Conservation (phyloP, 2,797 vertebrate genomes). For the Pyrrhura leucotis region DNA sequence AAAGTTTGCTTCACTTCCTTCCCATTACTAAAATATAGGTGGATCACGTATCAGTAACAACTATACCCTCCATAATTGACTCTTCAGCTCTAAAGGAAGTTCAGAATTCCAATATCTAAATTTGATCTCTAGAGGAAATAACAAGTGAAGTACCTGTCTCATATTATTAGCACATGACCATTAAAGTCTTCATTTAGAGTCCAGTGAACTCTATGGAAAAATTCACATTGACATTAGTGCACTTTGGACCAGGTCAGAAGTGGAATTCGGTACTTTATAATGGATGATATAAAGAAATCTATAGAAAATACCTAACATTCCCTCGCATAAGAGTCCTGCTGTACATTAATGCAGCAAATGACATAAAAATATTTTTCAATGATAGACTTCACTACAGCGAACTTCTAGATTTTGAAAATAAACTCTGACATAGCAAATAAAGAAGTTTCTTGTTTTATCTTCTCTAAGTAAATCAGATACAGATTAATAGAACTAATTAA, state of each 20-base stretch:
- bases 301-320: background rate
- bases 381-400: background rate
- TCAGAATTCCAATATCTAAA: slow-evolving; percentile 61
- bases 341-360: background rate
- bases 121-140: slow-evolving; percentile 68
- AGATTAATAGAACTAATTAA: background rate
- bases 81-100: slow-evolving; percentile 58
- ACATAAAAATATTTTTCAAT: background rate
- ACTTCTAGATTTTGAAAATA: background rate
- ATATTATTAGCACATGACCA: slow-evolving; percentile 49
- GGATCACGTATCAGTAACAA: slow-evolving; percentile 51
- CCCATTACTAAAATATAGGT: slow-evolving; percentile 30
- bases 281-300: background rate
- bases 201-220: background rate
- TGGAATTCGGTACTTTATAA: background rate
- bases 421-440: background rate
- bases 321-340: background rate
- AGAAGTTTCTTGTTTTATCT: background rate
- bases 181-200: slow-evolving; percentile 1
- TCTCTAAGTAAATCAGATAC: background rate
- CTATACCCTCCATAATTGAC: slow-evolving; percentile 10
- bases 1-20: slow-evolving; percentile 47
- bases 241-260: background rate
- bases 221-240: background rate
- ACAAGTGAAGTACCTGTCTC: slow-evolving; percentile 49